Conservation (phyloP, 2,888 invertebrate genomes). For the Priocnemis perturbator region DNA sequence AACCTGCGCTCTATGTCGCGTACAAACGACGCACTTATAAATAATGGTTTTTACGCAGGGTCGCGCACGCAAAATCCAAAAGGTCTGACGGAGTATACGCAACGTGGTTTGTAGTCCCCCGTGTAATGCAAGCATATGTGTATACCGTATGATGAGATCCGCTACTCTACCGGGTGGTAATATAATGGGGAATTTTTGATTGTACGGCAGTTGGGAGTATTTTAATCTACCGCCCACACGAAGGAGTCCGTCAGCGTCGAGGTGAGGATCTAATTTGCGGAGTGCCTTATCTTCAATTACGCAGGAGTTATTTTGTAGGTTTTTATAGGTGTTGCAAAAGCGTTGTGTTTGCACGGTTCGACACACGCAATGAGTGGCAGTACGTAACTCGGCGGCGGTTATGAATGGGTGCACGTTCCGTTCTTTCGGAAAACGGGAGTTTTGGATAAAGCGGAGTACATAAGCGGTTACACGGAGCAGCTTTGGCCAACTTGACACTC, state of each 20-base stretch:
- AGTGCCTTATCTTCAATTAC: background rate
- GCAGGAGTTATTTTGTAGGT: background rate
- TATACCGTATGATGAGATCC: background rate
- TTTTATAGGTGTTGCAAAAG: background rate
- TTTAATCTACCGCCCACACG: background rate
- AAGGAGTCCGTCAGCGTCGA: background rate
- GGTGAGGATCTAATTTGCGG: background rate
- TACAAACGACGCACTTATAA: constrained; percentile 2
- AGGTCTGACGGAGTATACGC: background rate
- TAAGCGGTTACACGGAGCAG: background rate
- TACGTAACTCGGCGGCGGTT: background rate
- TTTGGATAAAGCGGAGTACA: background rate
- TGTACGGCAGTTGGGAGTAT: background rate
- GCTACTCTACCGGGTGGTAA: background rate
- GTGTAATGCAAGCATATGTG: background rate
- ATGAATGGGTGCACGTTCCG: background rate
- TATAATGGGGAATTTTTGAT: background rate
- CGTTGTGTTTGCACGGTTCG: background rate
- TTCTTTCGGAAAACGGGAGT: background rate
- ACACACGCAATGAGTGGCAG: background rate
- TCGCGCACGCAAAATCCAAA: background rate
- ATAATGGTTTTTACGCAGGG: background rate
- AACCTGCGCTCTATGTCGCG: background rate
- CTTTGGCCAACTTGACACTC: background rate
- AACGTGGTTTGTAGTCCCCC: background rate